Evolutionary conservation across 2,888 invertebrate species (phyloP), one percentile per base, ranked within the genome.

Genomic region (Eustalomyia histrio): DNA sequence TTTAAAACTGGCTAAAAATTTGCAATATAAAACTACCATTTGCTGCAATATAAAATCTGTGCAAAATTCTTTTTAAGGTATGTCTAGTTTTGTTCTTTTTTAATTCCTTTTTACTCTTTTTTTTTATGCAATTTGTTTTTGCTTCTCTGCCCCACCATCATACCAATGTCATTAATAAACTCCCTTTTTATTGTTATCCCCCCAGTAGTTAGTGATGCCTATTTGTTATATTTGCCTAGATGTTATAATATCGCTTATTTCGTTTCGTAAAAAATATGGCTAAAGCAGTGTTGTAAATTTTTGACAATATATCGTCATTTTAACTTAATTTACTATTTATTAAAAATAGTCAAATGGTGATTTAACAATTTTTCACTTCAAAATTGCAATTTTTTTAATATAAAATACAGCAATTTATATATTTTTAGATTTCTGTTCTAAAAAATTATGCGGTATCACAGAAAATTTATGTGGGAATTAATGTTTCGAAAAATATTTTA

Each of bases 121-220:
- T n/a, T n/a, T n/a, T 47, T 47, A 7, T 47, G 43, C 43, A 47
- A 47, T 47, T 14, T n/a, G 1, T 47, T 14, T 47, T n/a, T 47
- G 6, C n/a, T n/a, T 39, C 12, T 7, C 14, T 63, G 61, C 68
- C 61, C 63, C 29, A 29, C 50, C 71, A 58, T 53, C 50, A 52
- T 24, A 12, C 58, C 79, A 79, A 79, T 74, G 79, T 74, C 73
- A 68, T 55, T 63, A 68, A 71, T 53, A 65, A 58, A 75, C 60
- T 65, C 65, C 64, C 64, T 50, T 61, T 43, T 18, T 18, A 21
- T 50, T 29, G 63, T 47, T 16, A 2, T 47, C 43, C 16, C 43
- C 21, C 24, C 2, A 57, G 55, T 29, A 16, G 6, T 16, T 14
- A 58, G 33, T 58, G 57, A 18, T 58, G 57, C 29, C 16, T n/a